Percentiles rank a stretch among this genome's conserved stretches.
These are phyloP conservation scores for Calonectris borealis DNA, from an alignment of 2,113 vertebrate species.

Conservation along the genomic window DNA sequence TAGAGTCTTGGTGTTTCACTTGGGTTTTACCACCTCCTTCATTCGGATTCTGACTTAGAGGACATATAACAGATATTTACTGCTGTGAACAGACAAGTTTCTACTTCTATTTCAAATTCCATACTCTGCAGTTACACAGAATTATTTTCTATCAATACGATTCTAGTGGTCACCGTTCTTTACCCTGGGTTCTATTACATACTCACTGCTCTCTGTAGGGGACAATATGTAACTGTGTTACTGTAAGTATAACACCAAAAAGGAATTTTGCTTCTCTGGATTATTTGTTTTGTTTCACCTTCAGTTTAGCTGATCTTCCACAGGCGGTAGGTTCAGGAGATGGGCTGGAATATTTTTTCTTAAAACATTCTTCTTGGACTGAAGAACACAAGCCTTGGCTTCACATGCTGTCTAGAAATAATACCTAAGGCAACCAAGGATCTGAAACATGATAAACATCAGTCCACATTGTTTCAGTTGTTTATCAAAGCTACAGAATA, in stretches of 20 bases:
- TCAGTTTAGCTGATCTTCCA: neutral
- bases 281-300: neutral
- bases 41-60: neutral
- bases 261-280: neutral
- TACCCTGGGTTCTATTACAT: neutral
- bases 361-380: neutral
- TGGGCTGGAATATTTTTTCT: neutral
- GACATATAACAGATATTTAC: neutral
- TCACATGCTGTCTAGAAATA: neutral
- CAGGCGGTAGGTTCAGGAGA: neutral
- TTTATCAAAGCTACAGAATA: neutral
- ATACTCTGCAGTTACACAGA: neutral
- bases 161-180: neutral
- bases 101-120: neutral
- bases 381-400: neutral
- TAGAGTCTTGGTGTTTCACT: neutral
- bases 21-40: neutral
- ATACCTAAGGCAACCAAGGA: neutral
- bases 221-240: neutral
- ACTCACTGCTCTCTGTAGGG: neutral
- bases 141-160: neutral
- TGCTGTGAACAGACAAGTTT: neutral
- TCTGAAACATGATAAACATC: neutral
- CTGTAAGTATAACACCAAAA: neutral
- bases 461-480: neutral